Base-by-base conservation (phyloP, 2,888 invertebrate genomes). In the Pandemis corylana region DNA sequence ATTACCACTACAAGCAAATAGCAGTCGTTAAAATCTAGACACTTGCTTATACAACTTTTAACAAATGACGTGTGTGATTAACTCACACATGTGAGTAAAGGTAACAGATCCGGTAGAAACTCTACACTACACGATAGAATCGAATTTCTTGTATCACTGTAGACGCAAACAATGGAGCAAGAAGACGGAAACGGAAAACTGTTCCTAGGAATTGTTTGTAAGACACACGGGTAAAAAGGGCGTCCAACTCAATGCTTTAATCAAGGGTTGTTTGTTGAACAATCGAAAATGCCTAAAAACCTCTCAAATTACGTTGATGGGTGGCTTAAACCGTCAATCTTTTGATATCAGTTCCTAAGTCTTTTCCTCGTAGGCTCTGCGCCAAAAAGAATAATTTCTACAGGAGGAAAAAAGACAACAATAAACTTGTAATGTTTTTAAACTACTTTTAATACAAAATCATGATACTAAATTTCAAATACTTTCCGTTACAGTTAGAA, bases 101-200 rank as follows among this genome's bases (percentile, higher is more conserved):
- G 49, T 61, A 69, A 66, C 51, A 66, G 74, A 75, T 75, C 75
- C 75, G 75, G 75, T 75, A 75, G 71, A 75, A 75, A 75, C 71
- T 71, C 42, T 65, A 74, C 70, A 66, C 70, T 74, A 20, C 28
- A 63, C 53, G 62, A 46, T 75, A 41, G 66, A 70, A 75, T 75
- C 75, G 70, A 67, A 67, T 75, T 71, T 75, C 75, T 71, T 75
- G 71, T 71, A 67, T 71, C 70, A 67, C 66, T 70, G 53, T 36
- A 51, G 62, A 74, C 36, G 72, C 72, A 72, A 72, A 77, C 77
- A 77, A 74, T 77, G 68, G 73, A 20, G 42, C 62, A 46, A 74
- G 68, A 76, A 73, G 73, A 59, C 71, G 71, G 77, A 76, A 76
- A 69, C 70, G 71, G 71, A 76, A 73, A 68, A 71, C 66, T 59